phyloP scores from a whole-genome alignment of 2,113 vertebrate species.

The Tachycineta bicolor region DNA sequence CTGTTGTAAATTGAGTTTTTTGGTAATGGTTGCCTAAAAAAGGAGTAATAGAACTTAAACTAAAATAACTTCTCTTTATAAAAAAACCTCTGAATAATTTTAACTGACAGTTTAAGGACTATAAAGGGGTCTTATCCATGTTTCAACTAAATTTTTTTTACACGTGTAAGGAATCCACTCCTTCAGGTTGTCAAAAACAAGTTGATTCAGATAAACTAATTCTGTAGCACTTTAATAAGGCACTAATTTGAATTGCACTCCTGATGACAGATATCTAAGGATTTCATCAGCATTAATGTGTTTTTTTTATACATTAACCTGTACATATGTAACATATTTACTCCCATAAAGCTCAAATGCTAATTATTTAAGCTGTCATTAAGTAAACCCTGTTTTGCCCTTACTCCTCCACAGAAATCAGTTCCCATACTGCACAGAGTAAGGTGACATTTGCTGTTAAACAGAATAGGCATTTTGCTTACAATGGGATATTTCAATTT shows the following conservation, averaged over 20 bases:
- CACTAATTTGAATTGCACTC: not conserved
- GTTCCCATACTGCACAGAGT: not conserved
- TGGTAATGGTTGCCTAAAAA: not conserved
- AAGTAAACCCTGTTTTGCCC: not conserved
- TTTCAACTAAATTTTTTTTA: not conserved
- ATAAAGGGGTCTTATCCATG: not conserved
- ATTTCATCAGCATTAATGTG: not conserved
- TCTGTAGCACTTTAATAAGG: not conserved
- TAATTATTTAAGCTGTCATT: not conserved
- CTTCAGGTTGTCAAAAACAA: not conserved
- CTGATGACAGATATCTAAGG: not conserved
- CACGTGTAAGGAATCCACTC: not conserved
- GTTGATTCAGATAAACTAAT: not conserved
- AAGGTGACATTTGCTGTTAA: not conserved
- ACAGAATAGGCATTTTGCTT: not conserved
- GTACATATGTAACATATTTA: not conserved
- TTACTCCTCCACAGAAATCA: not conserved
- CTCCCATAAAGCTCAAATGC: not conserved
- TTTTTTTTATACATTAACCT: not conserved
- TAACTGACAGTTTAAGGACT: not conserved
- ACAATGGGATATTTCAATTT: constrained; percentile 19
- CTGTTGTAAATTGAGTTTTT: no score
- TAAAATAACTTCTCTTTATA: not conserved
- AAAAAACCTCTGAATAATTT: not conserved
- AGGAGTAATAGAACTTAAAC: not conserved